A percentile compares a stretch with the other conserved stretches of the same genome.
phyloP scores from a whole-genome alignment of 2,113 vertebrate species.

The Vicugna pacos region DNA sequence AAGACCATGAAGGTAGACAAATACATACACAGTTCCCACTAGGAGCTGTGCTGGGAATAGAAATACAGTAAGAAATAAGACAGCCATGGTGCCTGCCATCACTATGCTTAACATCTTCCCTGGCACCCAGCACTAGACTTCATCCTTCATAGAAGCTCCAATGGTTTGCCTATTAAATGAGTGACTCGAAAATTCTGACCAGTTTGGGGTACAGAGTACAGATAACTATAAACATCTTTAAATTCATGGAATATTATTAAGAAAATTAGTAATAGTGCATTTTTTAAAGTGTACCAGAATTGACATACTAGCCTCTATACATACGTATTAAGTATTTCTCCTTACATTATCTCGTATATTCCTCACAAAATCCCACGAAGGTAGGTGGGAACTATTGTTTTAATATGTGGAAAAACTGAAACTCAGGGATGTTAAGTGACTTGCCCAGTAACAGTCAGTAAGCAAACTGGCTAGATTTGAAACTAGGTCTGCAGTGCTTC shows the following conservation, averaged over 20 bases:
- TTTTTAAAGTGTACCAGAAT: background rate
- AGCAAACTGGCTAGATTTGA: background rate
- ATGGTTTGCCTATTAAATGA: background rate
- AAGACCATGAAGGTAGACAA: background rate
- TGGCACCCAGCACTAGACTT: background rate
- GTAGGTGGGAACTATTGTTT: background rate
- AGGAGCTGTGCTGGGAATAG: background rate
- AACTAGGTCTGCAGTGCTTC: background rate
- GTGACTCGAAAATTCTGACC: background rate
- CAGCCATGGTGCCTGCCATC: background rate
- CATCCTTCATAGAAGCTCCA: background rate
- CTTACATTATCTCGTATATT: background rate
- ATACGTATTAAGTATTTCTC: background rate
- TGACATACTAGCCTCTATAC: background rate
- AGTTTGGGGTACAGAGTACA: background rate
- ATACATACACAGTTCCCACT: background rate
- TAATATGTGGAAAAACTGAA: background rate
- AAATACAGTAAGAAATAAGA: background rate
- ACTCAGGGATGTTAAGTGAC: background rate
- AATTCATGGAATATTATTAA: background rate
- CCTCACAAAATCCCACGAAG: background rate
- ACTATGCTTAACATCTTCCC: background rate
- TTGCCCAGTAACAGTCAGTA: background rate
- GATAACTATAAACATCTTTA: background rate
- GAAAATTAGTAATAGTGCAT: background rate